Evolutionary conservation across 2,888 invertebrate species (phyloP), one percentile per base, ranked within the genome.

Genomic region (Cetonia aurata): DNA sequence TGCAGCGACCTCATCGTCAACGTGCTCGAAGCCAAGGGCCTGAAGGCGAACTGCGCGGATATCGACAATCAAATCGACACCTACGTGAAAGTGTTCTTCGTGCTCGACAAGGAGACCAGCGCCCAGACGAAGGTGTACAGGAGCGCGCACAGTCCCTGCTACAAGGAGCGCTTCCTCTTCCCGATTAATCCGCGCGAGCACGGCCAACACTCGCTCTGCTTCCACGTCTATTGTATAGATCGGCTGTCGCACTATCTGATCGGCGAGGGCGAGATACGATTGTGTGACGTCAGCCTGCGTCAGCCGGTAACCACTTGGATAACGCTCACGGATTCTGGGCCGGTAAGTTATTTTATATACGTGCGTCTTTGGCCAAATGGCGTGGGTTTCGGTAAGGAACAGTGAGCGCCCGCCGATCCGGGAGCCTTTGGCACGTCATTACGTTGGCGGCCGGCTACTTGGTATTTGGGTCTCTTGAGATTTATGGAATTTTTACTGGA

Each of bases 231-330:
- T 80, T 87, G 89, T 75, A 87, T 87, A 33, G 90, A 90, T 79
- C 88, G 90, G 73, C 87, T 86, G 69, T 88, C 89, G 65, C 90
- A 90, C 79, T 89, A 90, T 0, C 82, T 91, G 53, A 87, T 88
- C 76, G 90, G 91, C 1, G 92, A 92, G 81, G 90, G 90, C 6
- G 92, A 92, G 79, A 85, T 93, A 74, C 87, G 90, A 75, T 84
- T 93, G 42, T 87, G 88, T 10, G 90, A 90, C 80, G 86, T 92
- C 71, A 88, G 88, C 72, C 84, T 91, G 8, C 83, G 88, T 56
- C 89, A 90, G 44, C 91, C 93, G 0, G 89, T 91, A 56, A 92
- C 92, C 62, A 92, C 92, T n/a, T 94, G 93, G 93, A 87, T 94
- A 70, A 90, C 92, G 0, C 86, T 94, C 1, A 88, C 91, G 0